A percentile compares a stretch with the other conserved stretches of the same genome.
These are phyloP conservation scores for Enteromius anoplus DNA, from an alignment of 2,797 vertebrate species.

Conservation along the genomic window DNA sequence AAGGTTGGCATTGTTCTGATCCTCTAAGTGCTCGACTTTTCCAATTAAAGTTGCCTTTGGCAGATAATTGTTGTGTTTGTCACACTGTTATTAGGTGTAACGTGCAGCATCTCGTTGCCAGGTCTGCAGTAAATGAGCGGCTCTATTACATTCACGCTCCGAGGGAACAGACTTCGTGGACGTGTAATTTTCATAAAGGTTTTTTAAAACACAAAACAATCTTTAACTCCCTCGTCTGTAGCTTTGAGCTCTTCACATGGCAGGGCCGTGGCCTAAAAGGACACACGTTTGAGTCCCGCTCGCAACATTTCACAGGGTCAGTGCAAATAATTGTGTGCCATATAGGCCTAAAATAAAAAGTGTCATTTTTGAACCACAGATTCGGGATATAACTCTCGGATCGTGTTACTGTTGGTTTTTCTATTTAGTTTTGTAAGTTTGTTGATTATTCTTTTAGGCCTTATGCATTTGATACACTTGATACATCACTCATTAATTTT, in stretches of 20 bases:
- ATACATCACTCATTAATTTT: neutral
- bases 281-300: neutral
- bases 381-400: neutral
- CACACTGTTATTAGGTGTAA: neutral
- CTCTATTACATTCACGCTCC: slow-evolving; percentile 28
- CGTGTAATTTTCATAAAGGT: slow-evolving; percentile 52
- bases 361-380: neutral
- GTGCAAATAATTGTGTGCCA: neutral
- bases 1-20: slow-evolving; percentile 49
- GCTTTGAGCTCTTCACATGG: neutral
- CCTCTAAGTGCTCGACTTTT: slow-evolving; percentile 32
- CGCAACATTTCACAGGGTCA: neutral
- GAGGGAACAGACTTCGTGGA: neutral
- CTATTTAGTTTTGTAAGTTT: neutral
- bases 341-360: neutral
- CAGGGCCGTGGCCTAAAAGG: neutral
- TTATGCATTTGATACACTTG: neutral
- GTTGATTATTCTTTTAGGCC: neutral
- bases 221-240: neutral
- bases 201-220: slow-evolving; percentile 13
- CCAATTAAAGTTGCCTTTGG: slow-evolving; percentile 30
- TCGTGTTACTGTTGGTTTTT: neutral
- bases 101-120: slow-evolving; percentile 15
- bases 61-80: neutral
- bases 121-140: slow-evolving; percentile 22